Base-by-base conservation (phyloP, 2,797 vertebrate species). In the Kryptopterus vitreolus region DNA sequence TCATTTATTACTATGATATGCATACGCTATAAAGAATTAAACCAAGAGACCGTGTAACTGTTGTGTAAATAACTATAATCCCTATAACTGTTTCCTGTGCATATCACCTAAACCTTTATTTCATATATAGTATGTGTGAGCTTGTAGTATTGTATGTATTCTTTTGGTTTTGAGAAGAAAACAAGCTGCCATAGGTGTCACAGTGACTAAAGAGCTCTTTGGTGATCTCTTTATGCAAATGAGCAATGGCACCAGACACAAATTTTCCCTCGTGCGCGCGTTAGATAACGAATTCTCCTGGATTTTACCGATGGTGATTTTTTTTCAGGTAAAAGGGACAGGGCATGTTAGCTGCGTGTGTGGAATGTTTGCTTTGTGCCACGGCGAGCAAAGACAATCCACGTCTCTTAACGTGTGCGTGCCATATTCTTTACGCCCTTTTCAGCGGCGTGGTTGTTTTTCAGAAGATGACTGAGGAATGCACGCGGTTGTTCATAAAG, bases 401-500 rank as follows among this genome's bases (percentile, higher is more conserved):
- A 38, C 66, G 69, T 70, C 31, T 70, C 9, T 58, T 59, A 20
- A 63, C 61, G 59, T 58, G 57, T 63, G 61, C 53, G 58, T 76
- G 33, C 61, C 63, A 18, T 73, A 24, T 63, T 79, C 24, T 79
- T 92, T 78, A 76, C 46, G 22, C 78, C 24, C 89, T 78, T 85
- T 91, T 92, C 81, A 48, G 43, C 38, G 4, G 24, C 29, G 20
- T 11, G 15, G 63, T 53, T 76, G 7, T 90, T 90, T 85, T 88
- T 79, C 71, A 31, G 24, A 11, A 82, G 82, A 85, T 87, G 74
- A 61, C 66, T 58, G 71, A 81, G 80, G 76, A 82, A 83, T 87
- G 58, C 87, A 76, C 79, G 68, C 52, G 6, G 55, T 48, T 81
- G 52, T 72, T 85, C 73, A 82, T 86, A 89, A 78, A 89, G 92